Conservation (phyloP, 2,888 invertebrate genomes). For the Drosophila neutralis region DNA sequence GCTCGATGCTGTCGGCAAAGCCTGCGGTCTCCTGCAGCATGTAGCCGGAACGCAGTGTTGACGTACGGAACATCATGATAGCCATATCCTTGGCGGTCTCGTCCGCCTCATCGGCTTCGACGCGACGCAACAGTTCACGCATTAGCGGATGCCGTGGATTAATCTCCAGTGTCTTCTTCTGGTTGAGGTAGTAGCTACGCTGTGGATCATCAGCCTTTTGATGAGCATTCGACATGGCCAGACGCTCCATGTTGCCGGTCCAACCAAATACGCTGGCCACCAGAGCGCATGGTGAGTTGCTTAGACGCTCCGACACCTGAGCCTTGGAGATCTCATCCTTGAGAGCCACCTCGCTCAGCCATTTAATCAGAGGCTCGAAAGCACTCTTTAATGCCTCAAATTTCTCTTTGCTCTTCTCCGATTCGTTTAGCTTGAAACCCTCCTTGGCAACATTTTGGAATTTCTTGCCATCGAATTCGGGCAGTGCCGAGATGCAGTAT, state of each 20-base stretch:
- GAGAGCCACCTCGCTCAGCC: constrained; percentile 93
- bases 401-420: constrained; percentile 89
- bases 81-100: constrained; percentile 93
- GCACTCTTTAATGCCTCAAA: constrained; percentile 90
- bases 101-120: constrained; percentile 91
- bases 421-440: constrained; percentile 94
- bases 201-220: constrained; percentile 97
- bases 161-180: constrained; percentile 98
- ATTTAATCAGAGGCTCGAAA: constrained; percentile 95
- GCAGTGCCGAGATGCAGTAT: constrained; percentile 97
- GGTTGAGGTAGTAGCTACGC: constrained; percentile 93
- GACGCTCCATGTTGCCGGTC: constrained; percentile 99
- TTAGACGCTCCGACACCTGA: constrained; percentile 93
- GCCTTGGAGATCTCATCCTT: constrained; percentile 93
- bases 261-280: constrained; percentile 98
- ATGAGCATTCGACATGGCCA: constrained; percentile 97
- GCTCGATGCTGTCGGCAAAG: constrained; percentile 96
- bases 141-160: constrained; percentile 99
- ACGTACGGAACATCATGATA: constrained; percentile 95
- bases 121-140: constrained; percentile 93
- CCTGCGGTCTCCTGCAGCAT: constrained; percentile 93
- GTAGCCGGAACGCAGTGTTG: constrained; percentile 97
- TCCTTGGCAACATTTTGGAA: constrained; percentile 99
- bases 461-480: constrained; percentile 99
- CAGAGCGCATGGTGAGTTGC: constrained; percentile 97